These are phyloP conservation scores for Malthinus flaveolus DNA, from an alignment of 2,888 invertebrate genomes.

Conservation along the genomic window DNA sequence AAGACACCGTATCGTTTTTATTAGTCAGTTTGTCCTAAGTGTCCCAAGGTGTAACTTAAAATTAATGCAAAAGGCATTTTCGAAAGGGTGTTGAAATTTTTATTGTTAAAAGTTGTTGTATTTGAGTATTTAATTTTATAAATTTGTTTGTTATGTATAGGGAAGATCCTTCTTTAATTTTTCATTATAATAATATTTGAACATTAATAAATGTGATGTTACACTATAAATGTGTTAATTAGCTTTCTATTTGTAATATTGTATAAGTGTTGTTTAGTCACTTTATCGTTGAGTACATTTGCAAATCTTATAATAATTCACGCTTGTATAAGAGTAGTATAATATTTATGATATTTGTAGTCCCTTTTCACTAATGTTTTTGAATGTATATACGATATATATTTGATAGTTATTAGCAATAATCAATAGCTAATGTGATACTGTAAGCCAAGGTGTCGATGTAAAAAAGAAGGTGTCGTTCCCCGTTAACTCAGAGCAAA, in stretches of 20 bases:
- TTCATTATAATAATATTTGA: constrained; percentile 11
- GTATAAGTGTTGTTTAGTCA: constrained; percentile 20
- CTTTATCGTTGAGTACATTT: constrained; percentile 3
- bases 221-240: constrained; percentile 18
- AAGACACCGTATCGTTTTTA: no score
- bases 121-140: no score
- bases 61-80: no score
- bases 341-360: constrained; percentile 7
- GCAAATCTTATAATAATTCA: no score
- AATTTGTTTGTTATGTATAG: no score
- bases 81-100: no score
- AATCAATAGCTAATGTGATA: constrained; percentile 39
- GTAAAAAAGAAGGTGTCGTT: constrained; percentile 2
- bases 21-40: no score
- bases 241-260: constrained; percentile 18
- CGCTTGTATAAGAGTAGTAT: background rate
- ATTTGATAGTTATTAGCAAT: constrained; percentile 38
- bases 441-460: constrained; percentile 17
- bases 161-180: background rate
- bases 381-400: constrained; percentile 24
- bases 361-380: constrained; percentile 17
- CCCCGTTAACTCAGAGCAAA: background rate
- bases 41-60: no score
- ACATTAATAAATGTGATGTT: constrained; percentile 21
- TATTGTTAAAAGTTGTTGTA: no score